Evolutionary conservation across 2,113 vertebrate genomes (phyloP), one percentile per base, ranked within the genome.

Genomic region (Hippocampus abdominalis): DNA sequence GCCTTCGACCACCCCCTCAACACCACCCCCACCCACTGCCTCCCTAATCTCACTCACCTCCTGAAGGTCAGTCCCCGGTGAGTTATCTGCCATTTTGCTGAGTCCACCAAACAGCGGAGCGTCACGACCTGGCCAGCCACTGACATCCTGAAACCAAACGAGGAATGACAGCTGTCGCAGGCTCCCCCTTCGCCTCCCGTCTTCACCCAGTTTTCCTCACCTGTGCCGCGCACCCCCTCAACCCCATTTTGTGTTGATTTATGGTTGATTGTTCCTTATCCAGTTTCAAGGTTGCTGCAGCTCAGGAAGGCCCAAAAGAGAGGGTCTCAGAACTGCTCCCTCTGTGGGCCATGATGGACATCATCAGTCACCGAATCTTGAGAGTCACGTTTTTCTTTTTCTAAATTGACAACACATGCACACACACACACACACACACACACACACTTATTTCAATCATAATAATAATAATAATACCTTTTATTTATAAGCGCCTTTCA

Each of bases 121-220:
- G 44, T 67, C 16, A 39, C 70, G 81, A 88, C 83, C 89, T 20
- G 80, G 78, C 80, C 51, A 60, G 53, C 77, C 71, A 73, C 80
- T 91, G 92, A 93, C 72, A 75, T 91, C 89, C 86, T 89, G 93
- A 93, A 91, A 88, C 76, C 79, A 94, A 94, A 93, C 88, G 56
- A 62, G 87, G 90, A 91, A 84, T 93, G 94, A 91, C 93, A 94
- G 91, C 91, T 93, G 92, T 93, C 90, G 78, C 66, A 77, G 29
- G 59, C 54, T 70, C 53, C 71, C 68, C 29, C 67, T 70, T 32
- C 84, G 25, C 56, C 40, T 66, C 57, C 39, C 64, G 82, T 70
- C 81, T 78, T 68, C 84, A 67, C n/a, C 56, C 68, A 61, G 39
- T 65, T 68, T 0, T 56, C 59, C 48, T 67, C 63, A 75, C 62